Percentiles rank a stretch among this genome's conserved stretches.
Evolutionary conservation across 2,113 vertebrate species (phyloP).

Genomic region (Hemibagrus wyckioides): DNA sequence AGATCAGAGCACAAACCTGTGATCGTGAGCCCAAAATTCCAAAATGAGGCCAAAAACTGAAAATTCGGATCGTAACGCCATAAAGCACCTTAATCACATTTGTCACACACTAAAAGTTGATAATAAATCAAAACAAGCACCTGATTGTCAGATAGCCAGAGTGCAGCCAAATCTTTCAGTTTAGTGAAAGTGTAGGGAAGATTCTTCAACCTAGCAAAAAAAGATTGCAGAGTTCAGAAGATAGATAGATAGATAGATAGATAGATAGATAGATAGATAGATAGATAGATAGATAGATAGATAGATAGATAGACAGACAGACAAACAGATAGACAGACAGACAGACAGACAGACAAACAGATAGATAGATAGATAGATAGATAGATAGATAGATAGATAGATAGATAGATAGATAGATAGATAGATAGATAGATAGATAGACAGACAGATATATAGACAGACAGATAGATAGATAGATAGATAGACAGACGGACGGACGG

Average conservation of each 20-base stretch:
- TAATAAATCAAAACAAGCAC: conserved; percentile 66
- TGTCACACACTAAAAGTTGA: neutral
- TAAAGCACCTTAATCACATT: neutral
- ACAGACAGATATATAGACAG: no score
- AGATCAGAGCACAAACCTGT: neutral
- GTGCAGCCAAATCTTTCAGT: conserved; percentile 95
- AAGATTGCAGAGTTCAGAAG: neutral
- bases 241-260: neutral
- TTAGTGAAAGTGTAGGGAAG: conserved; percentile 97
- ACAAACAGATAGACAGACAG: no score
- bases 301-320: no score
- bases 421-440: no score
- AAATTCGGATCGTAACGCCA: neutral
- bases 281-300: no score
- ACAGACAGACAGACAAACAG: no score
- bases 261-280: no score
- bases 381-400: no score
- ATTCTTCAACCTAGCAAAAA: conserved; percentile 87
- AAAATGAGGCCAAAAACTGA: neutral
- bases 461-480: no score
- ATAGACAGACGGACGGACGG: no score
- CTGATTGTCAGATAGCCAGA: conserved; percentile 99
- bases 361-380: no score
- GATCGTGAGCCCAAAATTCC: neutral
- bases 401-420: no score